Conservation (phyloP, 2,797 vertebrate genomes). For the Sus cebifrons region DNA sequence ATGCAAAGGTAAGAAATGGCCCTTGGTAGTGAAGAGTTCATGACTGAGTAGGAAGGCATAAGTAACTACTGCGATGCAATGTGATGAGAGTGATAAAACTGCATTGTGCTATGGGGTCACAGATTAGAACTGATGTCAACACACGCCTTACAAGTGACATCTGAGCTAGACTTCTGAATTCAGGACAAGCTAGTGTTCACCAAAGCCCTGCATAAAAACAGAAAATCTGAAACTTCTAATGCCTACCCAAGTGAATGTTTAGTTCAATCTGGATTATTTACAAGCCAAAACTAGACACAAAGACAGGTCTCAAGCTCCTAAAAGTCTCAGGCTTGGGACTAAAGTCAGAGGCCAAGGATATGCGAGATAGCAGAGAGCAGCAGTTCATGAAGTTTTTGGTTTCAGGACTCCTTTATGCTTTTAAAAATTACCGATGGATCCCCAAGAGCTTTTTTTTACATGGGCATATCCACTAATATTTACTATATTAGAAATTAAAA, state of each 20-base stretch:
- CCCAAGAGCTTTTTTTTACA: background rate
- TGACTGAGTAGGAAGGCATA: background rate
- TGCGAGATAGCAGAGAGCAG: background rate
- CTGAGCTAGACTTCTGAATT: background rate
- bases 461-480: background rate
- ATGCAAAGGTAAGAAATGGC: background rate
- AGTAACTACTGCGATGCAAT: background rate
- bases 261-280: conserved; percentile 37
- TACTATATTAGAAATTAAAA: conserved; percentile 33
- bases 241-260: background rate
- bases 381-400: background rate
- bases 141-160: background rate
- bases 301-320: background rate
- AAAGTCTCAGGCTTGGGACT: background rate
- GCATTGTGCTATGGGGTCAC: background rate
- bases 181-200: background rate
- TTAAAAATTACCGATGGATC: background rate
- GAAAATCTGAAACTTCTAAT: background rate
- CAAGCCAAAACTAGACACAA: background rate
- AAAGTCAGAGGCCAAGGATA: background rate
- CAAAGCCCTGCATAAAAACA: background rate
- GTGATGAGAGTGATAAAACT: background rate
- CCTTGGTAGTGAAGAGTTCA: background rate
- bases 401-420: background rate
- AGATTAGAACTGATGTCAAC: background rate